These are phyloP conservation scores for Petrocephalus microphthalmus DNA, from an alignment of 2,113 vertebrate genomes.

Conservation along the genomic window DNA sequence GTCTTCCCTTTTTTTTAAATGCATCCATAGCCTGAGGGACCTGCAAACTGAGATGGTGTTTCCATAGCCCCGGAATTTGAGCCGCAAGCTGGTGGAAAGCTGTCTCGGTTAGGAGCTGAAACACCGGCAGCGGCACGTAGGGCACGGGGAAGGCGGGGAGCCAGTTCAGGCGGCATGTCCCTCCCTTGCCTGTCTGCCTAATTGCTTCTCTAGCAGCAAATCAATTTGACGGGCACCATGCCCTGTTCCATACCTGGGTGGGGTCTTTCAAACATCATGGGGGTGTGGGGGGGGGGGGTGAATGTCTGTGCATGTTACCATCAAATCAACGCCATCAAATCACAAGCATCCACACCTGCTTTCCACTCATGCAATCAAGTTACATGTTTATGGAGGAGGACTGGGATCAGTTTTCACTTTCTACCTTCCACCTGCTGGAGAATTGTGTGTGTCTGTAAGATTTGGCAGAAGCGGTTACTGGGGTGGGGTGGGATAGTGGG, in stretches of 20 bases:
- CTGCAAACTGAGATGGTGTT: not conserved
- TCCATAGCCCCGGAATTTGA: not conserved
- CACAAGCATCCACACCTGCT: not conserved
- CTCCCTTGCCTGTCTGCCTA: slow-evolving; percentile 4
- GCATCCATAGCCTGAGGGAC: not conserved
- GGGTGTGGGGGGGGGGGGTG: not conserved
- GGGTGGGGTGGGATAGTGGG: not conserved
- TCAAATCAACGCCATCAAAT: too few relatives aligned
- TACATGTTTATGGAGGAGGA: not conserved
- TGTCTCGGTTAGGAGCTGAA: not conserved
- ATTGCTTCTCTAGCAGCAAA: slow-evolving; percentile 27
- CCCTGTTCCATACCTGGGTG: not conserved
- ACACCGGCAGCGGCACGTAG: not conserved
- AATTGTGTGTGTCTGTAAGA: not conserved
- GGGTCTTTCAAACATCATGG: not conserved
- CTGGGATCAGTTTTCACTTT: not conserved
- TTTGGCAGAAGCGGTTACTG: not conserved
- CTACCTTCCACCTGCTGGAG: not conserved
- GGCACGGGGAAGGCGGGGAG: not conserved
- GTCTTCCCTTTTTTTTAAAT: slow-evolving; percentile 13
- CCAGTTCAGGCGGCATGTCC: not conserved
- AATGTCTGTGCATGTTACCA: not conserved
- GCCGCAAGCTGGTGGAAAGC: not conserved
- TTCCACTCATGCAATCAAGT: not conserved
- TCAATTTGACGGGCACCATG: slow-evolving; percentile 25